These are phyloP conservation scores for Sebastes alutus DNA, from an alignment of 2,797 vertebrate genomes.

Conservation along the genomic window DNA sequence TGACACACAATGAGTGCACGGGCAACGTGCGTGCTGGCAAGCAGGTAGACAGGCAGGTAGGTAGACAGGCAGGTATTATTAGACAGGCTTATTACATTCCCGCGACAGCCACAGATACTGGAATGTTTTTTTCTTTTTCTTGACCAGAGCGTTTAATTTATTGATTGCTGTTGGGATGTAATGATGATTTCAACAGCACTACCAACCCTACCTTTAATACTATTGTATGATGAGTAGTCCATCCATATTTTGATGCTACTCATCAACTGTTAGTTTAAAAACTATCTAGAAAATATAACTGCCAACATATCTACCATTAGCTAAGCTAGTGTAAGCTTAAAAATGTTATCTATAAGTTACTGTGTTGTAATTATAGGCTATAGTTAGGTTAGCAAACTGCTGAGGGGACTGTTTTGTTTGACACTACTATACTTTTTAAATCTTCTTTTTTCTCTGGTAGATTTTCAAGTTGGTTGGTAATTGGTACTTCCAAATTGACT, in stretches of 20 bases:
- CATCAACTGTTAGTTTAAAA: not conserved
- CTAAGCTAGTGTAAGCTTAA: not conserved
- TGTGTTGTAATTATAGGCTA: not conserved
- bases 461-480: not conserved
- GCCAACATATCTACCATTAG: not conserved
- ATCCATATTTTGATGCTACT: not conserved
- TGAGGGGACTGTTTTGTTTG: not conserved
- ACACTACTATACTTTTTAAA: not conserved
- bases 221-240: not conserved
- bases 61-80: too few species aligned
- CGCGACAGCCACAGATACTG: too few species aligned
- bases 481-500: not conserved
- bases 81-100: too few species aligned
- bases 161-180: too few species aligned
- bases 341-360: not conserved
- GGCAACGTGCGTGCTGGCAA: too few species aligned
- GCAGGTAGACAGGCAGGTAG: too few species aligned
- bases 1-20: too few species aligned
- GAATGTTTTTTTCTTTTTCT: too few species aligned
- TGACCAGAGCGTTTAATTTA: too few species aligned
- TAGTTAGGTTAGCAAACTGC: not conserved
- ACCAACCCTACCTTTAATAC: too few species aligned
- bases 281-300: not conserved
- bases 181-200: too few species aligned
- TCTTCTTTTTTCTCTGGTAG: not conserved